These are phyloP conservation scores for Panagrolaimus sp. DNA, from an alignment of 1,140 invertebrate genomes.

Conservation along the genomic window DNA sequence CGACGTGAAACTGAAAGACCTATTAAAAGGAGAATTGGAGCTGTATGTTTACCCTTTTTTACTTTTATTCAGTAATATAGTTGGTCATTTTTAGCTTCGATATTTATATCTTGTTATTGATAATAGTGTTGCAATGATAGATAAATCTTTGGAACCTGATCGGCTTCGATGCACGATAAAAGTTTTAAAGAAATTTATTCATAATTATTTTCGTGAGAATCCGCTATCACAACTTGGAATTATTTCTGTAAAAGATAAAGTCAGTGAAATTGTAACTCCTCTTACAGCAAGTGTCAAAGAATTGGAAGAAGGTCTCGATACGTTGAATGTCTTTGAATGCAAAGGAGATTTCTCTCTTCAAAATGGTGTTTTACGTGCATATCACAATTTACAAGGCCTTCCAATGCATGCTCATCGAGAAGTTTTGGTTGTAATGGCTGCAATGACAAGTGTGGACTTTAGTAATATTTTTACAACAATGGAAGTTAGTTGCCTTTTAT, in stretches of 20 bases:
- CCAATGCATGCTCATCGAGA: slow-evolving; percentile 11
- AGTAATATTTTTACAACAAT: slow-evolving; percentile 17
- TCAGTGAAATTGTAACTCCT: neutral
- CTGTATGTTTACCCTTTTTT: neutral
- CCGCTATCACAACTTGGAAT: slow-evolving; percentile 14
- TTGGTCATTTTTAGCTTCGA: neutral
- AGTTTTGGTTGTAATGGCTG: slow-evolving; percentile 9
- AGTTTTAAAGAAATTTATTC: slow-evolving; percentile 14
- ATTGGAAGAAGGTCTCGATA: neutral
- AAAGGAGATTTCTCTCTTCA: slow-evolving; percentile 18
- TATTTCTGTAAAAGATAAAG: slow-evolving; percentile 1
- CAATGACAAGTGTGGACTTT: slow-evolving; percentile 2
- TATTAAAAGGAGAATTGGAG: slow-evolving; percentile 5
- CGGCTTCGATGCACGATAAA: neutral
- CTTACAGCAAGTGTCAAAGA: neutral
- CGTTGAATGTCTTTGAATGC: slow-evolving; percentile 4
- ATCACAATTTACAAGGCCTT: slow-evolving; percentile 11
- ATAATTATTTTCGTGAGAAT: slow-evolving; percentile 15
- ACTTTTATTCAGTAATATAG: neutral
- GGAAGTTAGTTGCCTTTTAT: neutral
- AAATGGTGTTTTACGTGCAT: slow-evolving; percentile 13
- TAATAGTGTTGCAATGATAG: slow-evolving; percentile 5
- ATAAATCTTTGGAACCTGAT: slow-evolving; percentile 10
- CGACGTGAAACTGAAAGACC: neutral
- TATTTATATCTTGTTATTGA: slow-evolving; percentile 17